Conservation (phyloP, 2,888 invertebrate species). For the Malthinus seriepunctatus region DNA sequence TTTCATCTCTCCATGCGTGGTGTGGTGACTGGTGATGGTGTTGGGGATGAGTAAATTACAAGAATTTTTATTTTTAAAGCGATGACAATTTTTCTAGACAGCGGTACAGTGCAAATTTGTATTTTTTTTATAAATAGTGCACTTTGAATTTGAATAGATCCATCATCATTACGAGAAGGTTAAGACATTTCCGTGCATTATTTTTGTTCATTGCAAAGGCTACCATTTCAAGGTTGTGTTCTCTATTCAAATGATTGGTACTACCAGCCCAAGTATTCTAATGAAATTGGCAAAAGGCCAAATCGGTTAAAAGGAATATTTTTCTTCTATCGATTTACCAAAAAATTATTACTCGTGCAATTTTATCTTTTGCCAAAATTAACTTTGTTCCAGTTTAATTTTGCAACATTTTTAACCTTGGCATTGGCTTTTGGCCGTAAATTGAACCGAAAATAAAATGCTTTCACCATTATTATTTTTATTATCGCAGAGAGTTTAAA, state of each 20-base stretch:
- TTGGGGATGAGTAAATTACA: too few species aligned
- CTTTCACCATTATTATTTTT: too few species aligned
- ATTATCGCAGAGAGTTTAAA: too few species aligned
- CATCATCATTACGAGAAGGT: slow-evolving; percentile 14
- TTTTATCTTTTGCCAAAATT: slow-evolving; percentile 1
- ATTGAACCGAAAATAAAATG: too few species aligned
- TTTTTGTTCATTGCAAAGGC: slow-evolving; percentile 24
- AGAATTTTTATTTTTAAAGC: too few species aligned
- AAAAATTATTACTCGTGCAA: slow-evolving; percentile 2
- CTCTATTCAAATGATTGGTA: slow-evolving; percentile 16
- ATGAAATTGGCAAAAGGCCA: slow-evolving; percentile 26
- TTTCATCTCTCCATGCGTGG: too few species aligned
- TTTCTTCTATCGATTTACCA: slow-evolving; percentile 19
- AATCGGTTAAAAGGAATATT: slow-evolving; percentile 21
- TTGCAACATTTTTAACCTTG: not conserved
- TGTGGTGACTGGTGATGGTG: too few species aligned
- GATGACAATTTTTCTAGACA: not conserved
- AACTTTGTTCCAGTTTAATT: not conserved
- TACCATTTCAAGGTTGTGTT: slow-evolving; percentile 21
- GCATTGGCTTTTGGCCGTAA: not conserved
- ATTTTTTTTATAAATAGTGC: slow-evolving; percentile 2
- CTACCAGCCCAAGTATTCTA: slow-evolving; percentile 10
- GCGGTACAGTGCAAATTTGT: not conserved
- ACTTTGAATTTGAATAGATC: not conserved
- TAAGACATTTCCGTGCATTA: slow-evolving; percentile 15